A percentile compares a stretch with the other conserved stretches of the same genome.
These are phyloP conservation scores for Aurelia sp. DNA, from an alignment of 30 jellyfish, hydroid and myxozoan genomes.

Conservation along the genomic window DNA sequence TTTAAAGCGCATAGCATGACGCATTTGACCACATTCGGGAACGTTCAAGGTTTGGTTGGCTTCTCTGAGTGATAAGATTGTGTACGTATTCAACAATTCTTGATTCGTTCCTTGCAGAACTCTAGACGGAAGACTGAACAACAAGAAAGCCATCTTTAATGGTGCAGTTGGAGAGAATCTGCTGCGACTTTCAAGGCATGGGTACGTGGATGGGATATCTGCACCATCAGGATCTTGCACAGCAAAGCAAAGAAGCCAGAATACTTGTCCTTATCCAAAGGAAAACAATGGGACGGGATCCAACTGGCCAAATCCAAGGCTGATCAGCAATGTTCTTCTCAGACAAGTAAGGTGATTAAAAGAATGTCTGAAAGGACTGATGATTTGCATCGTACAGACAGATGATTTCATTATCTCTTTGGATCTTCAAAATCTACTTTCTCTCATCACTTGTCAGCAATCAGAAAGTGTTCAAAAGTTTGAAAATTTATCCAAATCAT, in stretches of 20 bases:
- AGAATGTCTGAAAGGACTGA: too few species aligned
- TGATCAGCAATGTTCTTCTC: slow-evolving; percentile 27
- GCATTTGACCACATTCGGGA: too few species aligned
- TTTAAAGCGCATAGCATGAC: too few species aligned
- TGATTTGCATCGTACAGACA: too few species aligned
- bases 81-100: too few species aligned
- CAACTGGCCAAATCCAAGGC: slow-evolving; percentile 29
- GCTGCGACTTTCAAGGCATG: slow-evolving; percentile 32
- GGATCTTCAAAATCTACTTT: too few species aligned
- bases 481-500: too few species aligned
- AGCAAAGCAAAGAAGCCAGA: not conserved
- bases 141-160: not conserved
- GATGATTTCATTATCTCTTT: too few species aligned
- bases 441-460: too few species aligned
- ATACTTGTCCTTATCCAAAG: slow-evolving; percentile 31
- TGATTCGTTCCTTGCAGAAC: not conserved
- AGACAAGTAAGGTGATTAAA: slow-evolving; percentile 5
- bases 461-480: too few species aligned
- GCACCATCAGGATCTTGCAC: slow-evolving; percentile 47
- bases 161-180: slow-evolving; percentile 36
- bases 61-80: too few species aligned
- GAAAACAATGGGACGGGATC: slow-evolving; percentile 51
- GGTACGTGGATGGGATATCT: slow-evolving; percentile 24
- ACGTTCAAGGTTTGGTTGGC: too few species aligned
- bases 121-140: slow-evolving; percentile 41